These are phyloP conservation scores for Operophtera brumata DNA, from an alignment of 2,888 invertebrate genomes.

Conservation along the genomic window DNA sequence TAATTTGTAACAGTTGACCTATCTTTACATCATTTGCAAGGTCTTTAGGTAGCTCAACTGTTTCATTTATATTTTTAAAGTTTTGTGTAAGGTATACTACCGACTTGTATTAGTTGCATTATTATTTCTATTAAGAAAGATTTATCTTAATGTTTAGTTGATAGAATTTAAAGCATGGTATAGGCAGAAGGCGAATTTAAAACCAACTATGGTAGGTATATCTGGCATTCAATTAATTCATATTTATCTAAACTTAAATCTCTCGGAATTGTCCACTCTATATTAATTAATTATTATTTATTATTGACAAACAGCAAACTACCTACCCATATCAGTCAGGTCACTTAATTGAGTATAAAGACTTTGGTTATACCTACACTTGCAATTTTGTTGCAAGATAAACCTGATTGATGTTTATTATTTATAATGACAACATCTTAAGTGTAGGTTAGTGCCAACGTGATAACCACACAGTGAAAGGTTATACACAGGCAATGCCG, in stretches of 20 bases:
- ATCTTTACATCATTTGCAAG: no score
- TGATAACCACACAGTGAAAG: background rate
- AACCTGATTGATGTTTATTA: conserved; percentile 11
- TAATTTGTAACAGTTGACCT: no score
- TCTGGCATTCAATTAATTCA: conserved; percentile 1
- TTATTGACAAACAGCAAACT: conserved; percentile 8
- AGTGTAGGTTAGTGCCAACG: background rate
- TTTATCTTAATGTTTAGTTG: no score
- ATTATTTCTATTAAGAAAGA: no score
- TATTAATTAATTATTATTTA: background rate
- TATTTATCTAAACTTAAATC: conserved; percentile 3
- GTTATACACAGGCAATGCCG: no score
- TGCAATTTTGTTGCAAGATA: conserved; percentile 25
- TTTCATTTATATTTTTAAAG: no score
- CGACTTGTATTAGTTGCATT: no score
- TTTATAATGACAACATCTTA: conserved; percentile 2
- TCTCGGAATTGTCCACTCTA: background rate
- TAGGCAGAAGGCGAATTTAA: background rate
- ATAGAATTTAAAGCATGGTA: background rate
- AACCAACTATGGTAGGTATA: conserved; percentile 2
- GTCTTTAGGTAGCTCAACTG: no score
- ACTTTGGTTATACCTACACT: conserved; percentile 2
- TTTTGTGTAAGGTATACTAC: no score
- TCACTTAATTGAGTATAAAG: conserved; percentile 16
- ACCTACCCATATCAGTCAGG: background rate